Evolutionary conservation across 2,113 vertebrate genomes (phyloP).

Genomic region (Sakesphorus luctuosus): DNA sequence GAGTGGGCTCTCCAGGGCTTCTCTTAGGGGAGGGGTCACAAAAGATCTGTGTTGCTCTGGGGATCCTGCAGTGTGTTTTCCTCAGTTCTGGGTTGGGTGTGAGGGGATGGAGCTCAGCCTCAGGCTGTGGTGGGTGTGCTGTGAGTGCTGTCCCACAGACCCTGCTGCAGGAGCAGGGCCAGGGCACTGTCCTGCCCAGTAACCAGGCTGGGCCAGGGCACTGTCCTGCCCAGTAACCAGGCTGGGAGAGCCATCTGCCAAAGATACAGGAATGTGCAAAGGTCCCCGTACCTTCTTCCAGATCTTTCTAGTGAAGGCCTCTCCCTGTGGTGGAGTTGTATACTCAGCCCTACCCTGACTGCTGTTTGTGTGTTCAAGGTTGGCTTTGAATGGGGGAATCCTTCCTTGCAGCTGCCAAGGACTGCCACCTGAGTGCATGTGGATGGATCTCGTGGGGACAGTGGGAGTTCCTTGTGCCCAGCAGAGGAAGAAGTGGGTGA

Average conservation of each 20-base stretch:
- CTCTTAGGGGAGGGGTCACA: background rate
- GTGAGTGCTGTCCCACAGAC: background rate
- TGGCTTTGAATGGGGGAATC: background rate
- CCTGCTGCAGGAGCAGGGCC: background rate
- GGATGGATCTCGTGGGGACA: background rate
- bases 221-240: background rate
- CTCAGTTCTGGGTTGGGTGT: background rate
- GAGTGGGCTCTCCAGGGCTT: background rate
- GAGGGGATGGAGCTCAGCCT: background rate
- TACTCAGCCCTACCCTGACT: background rate
- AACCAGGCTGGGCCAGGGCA: slow-evolving; percentile 42
- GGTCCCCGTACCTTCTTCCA: slow-evolving; percentile 27
- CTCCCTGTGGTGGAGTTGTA: background rate
- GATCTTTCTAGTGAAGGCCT: background rate
- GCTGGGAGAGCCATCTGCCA: slow-evolving; percentile 75
- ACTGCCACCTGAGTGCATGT: background rate
- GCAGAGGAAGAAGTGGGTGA: fast-evolving
- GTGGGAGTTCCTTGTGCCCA: background rate
- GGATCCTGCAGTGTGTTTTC: background rate
- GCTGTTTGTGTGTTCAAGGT: background rate
- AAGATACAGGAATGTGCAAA: slow-evolving; percentile 75
- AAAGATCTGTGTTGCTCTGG: background rate
- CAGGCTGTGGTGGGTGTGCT: background rate
- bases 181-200: background rate
- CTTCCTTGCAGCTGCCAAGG: background rate